Conservation (phyloP, 2,888 invertebrate species). For the Lithophane semibrunnea region DNA sequence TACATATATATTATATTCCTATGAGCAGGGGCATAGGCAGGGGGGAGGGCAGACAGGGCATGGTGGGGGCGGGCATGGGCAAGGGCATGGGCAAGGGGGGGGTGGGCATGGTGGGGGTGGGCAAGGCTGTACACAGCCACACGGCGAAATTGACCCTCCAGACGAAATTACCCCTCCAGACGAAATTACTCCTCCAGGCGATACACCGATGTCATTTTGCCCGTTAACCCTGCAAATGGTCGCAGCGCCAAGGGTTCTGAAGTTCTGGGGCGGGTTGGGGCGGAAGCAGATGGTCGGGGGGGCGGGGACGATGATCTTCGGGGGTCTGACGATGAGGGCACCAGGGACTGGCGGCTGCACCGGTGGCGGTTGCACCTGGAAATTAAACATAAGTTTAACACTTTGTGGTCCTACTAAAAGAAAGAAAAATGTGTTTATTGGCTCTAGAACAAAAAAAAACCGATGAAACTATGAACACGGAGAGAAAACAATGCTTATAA, state of each 20-base stretch:
- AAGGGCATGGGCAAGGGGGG: slow-evolving; percentile 25
- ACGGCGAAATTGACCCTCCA: background rate
- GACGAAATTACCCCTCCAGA: background rate
- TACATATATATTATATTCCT: slow-evolving; percentile 67
- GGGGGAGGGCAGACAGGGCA: slow-evolving; percentile 42
- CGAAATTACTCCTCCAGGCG: background rate
- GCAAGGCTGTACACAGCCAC: background rate
- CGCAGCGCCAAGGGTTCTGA: slow-evolving; percentile 76
- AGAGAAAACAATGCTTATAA: background rate
- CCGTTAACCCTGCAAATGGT: slow-evolving; percentile 46
- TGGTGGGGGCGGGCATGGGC: slow-evolving; percentile 34
- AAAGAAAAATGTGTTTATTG: background rate
- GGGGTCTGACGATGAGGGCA: slow-evolving; percentile 76
- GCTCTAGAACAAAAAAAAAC: background rate
- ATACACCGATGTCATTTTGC: slow-evolving; percentile 3
- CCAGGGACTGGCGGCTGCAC: slow-evolving; percentile 75
- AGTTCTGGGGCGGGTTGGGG: slow-evolving; percentile 75
- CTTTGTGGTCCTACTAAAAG: background rate
- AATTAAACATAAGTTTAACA: slow-evolving; percentile 10
- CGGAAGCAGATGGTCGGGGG: slow-evolving; percentile 81
- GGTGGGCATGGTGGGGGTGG: slow-evolving; percentile 13
- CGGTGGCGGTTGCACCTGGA: slow-evolving; percentile 78
- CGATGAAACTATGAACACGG: background rate
- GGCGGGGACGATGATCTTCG: slow-evolving; percentile 78
- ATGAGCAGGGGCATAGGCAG: slow-evolving; percentile 43